Base-by-base conservation (phyloP, 53 echinoderm and acorn worm species). In the Echinometra lucunter region DNA sequence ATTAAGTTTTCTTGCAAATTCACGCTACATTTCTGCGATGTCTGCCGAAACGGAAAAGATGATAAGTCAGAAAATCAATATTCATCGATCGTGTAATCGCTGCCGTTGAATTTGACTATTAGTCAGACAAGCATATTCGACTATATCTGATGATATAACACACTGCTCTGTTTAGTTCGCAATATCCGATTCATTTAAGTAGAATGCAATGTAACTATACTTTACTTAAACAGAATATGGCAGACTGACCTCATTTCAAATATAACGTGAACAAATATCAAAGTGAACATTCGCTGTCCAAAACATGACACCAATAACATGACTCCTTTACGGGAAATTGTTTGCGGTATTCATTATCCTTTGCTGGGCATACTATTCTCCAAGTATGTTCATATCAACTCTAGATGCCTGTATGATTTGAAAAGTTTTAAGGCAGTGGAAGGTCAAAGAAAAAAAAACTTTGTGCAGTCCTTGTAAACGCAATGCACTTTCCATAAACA, bases 51-150 rank as follows among this genome's bases (percentile, higher is more conserved):
- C 49, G 49, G 49, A 85, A 85, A 85, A 3, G 45, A 45, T 23
- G 38, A 75, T 28, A 75, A 83, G 49, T 49, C 11, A 85, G 30
- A 28, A 49, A 49, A 85, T 85, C 85, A 49, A 85, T 85, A 85
- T 18, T n/a, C 49, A 37, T 30, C 21, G 49, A 28, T 47, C 4
- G 11, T 42, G 81, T 81, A 81, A 21, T 21, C 28, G 16, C 40
- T 21, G 19, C 23, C 81, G 44, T 32, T 32, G 1, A 10, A 74
- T 74, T 37, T 74, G 74, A 32, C 34, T 74, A 35, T 74, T 74
- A 74, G 37, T 37, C 32, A 10, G 15, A 6, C 42, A 81, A 44
- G 7, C 42, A 44, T 7, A 81, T 42, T 30, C 44, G 19, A 18
- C 32, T 16, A 28, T 72, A 72, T 72, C 13, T 13, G 8, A 34